Conservation (phyloP, 2,113 vertebrate species). For the Zosterops japonicus region DNA sequence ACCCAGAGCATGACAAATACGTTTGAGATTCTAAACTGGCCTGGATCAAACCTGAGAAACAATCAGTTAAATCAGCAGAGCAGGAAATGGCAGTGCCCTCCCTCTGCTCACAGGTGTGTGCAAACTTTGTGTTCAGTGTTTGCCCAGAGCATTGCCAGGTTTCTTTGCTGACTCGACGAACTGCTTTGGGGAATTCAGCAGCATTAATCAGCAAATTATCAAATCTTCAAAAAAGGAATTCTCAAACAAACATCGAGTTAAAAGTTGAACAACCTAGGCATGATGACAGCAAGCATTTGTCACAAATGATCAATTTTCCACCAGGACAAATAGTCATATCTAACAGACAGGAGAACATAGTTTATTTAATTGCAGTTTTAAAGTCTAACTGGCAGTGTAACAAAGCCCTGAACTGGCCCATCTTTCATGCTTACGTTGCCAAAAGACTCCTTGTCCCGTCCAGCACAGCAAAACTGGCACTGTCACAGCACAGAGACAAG, state of each 20-base stretch:
- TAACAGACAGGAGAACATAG: background rate
- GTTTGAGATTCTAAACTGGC: background rate
- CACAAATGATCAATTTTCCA: background rate
- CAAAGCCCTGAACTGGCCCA: conserved; percentile 26
- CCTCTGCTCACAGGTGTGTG: background rate
- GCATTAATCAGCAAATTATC: background rate
- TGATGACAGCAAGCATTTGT: fast-evolving
- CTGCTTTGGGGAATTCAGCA: background rate
- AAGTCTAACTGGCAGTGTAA: conserved; percentile 22
- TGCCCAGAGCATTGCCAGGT: background rate
- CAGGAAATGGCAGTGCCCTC: background rate
- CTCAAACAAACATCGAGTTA: background rate
- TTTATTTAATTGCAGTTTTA: background rate
- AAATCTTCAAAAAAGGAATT: background rate
- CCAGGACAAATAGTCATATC: background rate
- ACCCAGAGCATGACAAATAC: background rate
- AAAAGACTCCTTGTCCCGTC: background rate
- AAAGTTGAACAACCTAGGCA: background rate
- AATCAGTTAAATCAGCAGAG: background rate
- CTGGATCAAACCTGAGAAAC: background rate
- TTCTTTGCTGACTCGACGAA: background rate
- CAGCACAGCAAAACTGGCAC: background rate
- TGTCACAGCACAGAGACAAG: background rate
- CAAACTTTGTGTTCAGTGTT: background rate
- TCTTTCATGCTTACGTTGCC: background rate